phyloP scores from a whole-genome alignment of 2,888 invertebrate species.

The Archips crataeganus region DNA sequence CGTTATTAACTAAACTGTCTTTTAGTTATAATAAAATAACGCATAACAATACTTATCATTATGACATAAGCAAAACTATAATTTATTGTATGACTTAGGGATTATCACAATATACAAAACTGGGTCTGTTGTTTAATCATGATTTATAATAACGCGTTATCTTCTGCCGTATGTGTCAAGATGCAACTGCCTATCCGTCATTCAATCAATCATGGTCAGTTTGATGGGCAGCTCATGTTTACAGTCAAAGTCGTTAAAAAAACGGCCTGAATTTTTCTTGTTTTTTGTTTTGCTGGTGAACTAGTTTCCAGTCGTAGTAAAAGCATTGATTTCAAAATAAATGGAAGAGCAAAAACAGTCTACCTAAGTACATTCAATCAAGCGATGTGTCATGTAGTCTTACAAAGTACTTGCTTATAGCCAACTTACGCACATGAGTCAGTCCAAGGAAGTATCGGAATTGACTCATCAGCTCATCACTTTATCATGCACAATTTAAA shows the following conservation, averaged over 20 bases:
- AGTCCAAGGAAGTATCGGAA: slow-evolving; percentile 64
- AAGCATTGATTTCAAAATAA: slow-evolving; percentile 50
- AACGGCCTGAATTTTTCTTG: slow-evolving; percentile 30
- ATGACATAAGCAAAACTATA: neutral
- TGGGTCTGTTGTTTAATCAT: slow-evolving; percentile 38
- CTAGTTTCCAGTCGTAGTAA: slow-evolving; percentile 42
- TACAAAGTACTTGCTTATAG: slow-evolving; percentile 51
- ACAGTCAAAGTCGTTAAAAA: slow-evolving; percentile 39
- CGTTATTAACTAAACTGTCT: no score
- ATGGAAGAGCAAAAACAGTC: slow-evolving; percentile 49
- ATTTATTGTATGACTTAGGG: slow-evolving; percentile 16
- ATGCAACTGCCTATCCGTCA: slow-evolving; percentile 62
- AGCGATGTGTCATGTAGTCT: slow-evolving; percentile 70
- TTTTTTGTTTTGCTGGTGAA: slow-evolving; percentile 34
- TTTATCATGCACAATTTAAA: slow-evolving; percentile 53
- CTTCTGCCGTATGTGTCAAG: slow-evolving; percentile 47
- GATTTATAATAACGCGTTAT: slow-evolving; percentile 43
- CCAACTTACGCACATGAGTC: slow-evolving; percentile 69
- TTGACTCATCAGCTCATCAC: slow-evolving; percentile 75
- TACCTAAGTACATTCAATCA: slow-evolving; percentile 41
- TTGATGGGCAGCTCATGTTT: slow-evolving; percentile 43
- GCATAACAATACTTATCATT: neutral
- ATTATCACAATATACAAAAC: slow-evolving; percentile 29
- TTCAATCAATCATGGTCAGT: slow-evolving; percentile 52
- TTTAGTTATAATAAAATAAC: no score